phyloP scores from a whole-genome alignment of 2,888 invertebrate species.

The Crioceris asparagi region DNA sequence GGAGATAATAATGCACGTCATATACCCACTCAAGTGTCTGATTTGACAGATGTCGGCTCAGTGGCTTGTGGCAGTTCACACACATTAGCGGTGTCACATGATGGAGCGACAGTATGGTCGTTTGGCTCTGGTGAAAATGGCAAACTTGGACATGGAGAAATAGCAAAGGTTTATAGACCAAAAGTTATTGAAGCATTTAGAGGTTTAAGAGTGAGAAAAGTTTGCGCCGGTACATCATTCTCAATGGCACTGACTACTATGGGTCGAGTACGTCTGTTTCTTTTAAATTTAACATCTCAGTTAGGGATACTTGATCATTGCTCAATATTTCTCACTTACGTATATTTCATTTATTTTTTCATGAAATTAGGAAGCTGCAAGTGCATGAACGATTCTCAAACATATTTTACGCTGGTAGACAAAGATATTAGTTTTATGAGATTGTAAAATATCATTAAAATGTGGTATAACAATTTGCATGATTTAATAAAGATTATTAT shows the following conservation, averaged over 20 bases:
- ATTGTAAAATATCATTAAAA: too few species aligned
- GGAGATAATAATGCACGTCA: conserved; percentile 49
- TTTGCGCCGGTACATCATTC: conserved; percentile 45
- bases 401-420: too few species aligned
- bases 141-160: conserved; percentile 40
- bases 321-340: too few species aligned
- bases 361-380: too few species aligned
- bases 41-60: conserved; percentile 45
- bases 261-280: too few species aligned
- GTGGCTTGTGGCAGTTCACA: conserved; percentile 47
- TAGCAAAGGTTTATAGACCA: conserved; percentile 41
- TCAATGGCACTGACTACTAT: conserved; percentile 43
- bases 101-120: conserved; percentile 44
- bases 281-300: too few species aligned
- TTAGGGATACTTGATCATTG: too few species aligned
- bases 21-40: conserved; percentile 47
- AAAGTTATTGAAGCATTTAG: conserved; percentile 48
- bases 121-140: conserved; percentile 48
- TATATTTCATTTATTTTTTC: too few species aligned
- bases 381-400: too few species aligned
- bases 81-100: conserved; percentile 42
- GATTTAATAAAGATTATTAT: too few species aligned
- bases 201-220: conserved; percentile 45
- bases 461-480: too few species aligned
- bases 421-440: too few species aligned